Percentiles rank a stretch among this genome's conserved stretches.
Conservation (phyloP, 2,888 invertebrate species). For the Melieria picta region DNA sequence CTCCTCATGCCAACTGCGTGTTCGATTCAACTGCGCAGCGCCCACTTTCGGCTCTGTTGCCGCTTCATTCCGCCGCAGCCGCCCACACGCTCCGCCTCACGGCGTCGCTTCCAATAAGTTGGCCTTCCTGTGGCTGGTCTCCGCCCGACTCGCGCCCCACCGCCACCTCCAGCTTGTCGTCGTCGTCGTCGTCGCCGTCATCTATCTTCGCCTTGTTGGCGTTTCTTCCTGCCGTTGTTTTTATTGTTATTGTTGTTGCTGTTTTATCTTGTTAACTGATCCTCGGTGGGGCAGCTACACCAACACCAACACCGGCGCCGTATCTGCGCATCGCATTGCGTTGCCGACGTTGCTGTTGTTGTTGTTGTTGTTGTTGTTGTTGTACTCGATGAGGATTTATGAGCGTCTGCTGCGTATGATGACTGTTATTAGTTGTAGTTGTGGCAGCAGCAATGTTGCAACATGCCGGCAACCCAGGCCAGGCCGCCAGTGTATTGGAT, state of each 20-base stretch:
- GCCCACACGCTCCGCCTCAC: too few species aligned
- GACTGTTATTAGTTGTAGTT: constrained; percentile 56
- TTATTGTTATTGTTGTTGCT: constrained; percentile 27
- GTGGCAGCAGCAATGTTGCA: background rate
- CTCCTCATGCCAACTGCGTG: background rate
- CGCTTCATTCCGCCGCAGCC: too few species aligned
- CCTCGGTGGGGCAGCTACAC: constrained; percentile 42
- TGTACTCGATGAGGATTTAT: constrained; percentile 52
- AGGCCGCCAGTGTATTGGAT: background rate
- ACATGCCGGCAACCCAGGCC: constrained; percentile 14
- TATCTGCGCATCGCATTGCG: too few species aligned
- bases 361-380: constrained; percentile 46
- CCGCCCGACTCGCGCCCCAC: too few species aligned
- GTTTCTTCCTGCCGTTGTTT: background rate
- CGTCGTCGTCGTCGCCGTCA: background rate
- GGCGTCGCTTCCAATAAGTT: too few species aligned
- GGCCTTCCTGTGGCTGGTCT: too few species aligned
- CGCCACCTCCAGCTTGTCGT: too few species aligned
- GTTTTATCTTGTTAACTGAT: constrained; percentile 48
- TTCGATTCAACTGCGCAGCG: background rate
- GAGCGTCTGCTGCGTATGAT: constrained; percentile 58
- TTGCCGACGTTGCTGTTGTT: constrained; percentile 30
- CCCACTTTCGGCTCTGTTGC: constrained; percentile 13
- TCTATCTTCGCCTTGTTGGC: background rate
- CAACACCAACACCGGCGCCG: too few species aligned